Base-by-base conservation (phyloP, 2,888 invertebrate species). In the Drosophila fulvimacula region DNA sequence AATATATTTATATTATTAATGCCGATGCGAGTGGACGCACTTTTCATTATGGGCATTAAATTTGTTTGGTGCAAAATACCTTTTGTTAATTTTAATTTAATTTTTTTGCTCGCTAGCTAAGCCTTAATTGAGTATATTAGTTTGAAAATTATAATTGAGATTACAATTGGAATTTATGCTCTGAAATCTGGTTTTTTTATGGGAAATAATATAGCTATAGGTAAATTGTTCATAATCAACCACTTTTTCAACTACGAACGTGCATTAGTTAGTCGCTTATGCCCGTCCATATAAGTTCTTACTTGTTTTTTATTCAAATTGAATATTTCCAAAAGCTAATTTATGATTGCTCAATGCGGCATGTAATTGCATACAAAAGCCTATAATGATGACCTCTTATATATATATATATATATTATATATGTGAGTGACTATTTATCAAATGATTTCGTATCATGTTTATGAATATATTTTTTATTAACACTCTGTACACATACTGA, bases 331-430 rank as follows among this genome's bases (percentile, higher is more conserved):
- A 73, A 85, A 83, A 82, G 83, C 89, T 89, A 86, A 86, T 89
- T 86, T 89, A 88, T 82, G 79, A 88, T 88, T 86, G 87, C 73
- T 68, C 88, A 88, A 85, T 88, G 86, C 82, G 60, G 86, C 84
- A 82, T 89, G 89, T 80, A 88, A 88, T 85, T 88, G 86, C 86
- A 81, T 87, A 73, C 88, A 87, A 89, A 88, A 84, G 84, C 82
- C 76, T 72, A 76, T 83, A 83, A 83, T 87, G 73, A 89, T 64
- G 76, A 58, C 51, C 49, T 38, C 32, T 44, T 21, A 27, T 39
- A 30, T 7, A 6, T 7, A 7, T 13, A 11, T 32, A 19, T 7
- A 7, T 46, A 39, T 68, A 34, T 48, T 53, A 52, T 72, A 44
- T 52, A 10, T 10, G n/a, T 46, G 58, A 42, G 19, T 61, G 24